Evolutionary conservation across 1,140 invertebrate species (phyloP).

Genomic region (Ceratitis capitata): DNA sequence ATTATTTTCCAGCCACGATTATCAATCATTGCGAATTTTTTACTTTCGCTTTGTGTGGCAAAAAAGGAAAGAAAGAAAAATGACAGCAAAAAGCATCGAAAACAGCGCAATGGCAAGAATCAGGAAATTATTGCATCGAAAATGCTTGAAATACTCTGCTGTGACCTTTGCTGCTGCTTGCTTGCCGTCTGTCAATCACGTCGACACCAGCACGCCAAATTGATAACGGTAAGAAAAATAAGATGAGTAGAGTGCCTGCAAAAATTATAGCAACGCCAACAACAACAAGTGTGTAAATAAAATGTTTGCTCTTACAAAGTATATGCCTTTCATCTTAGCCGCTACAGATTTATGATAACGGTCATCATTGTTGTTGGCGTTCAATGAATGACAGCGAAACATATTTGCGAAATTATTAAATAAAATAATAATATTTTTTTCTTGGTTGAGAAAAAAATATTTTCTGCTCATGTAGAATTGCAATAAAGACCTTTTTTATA

Average conservation of each 20-base stretch:
- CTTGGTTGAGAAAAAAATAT: too few species aligned
- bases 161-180: not conserved
- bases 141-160: not conserved
- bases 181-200: not conserved
- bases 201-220: slow-evolving; percentile 14
- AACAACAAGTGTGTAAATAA: not conserved
- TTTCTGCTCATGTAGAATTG: too few species aligned
- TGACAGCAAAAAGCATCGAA: not conserved
- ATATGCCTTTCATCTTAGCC: not conserved
- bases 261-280: too few species aligned
- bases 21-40: not conserved
- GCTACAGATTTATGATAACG: not conserved
- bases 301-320: not conserved
- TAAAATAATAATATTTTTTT: too few species aligned
- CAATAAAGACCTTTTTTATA: too few species aligned
- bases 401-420: too few species aligned
- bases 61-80: not conserved
- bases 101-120: not conserved
- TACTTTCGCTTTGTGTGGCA: not conserved
- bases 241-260: too few species aligned
- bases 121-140: not conserved
- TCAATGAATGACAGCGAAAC: not conserved
- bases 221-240: slow-evolving; percentile 19
- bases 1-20: not conserved
- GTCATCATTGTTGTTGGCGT: not conserved